Evolutionary conservation across 1,140 invertebrate genomes (phyloP).

Genomic region (Zaprionus ghesquierei): DNA sequence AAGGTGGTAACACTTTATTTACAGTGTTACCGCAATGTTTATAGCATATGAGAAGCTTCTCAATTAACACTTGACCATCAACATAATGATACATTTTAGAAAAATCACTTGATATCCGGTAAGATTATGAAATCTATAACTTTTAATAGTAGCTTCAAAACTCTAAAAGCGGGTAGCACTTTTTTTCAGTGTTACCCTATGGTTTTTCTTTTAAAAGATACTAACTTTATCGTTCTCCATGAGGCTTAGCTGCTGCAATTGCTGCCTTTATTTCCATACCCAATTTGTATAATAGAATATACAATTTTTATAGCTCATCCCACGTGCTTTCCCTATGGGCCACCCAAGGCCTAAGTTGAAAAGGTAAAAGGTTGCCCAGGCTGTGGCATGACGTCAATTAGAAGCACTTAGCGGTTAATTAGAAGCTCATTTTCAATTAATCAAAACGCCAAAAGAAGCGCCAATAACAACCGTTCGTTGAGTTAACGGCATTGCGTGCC

Average conservation of each 20-base stretch:
- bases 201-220: too few species aligned
- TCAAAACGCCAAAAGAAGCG: slow-evolving; percentile 50
- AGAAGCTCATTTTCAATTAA: slow-evolving; percentile 77
- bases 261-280: neutral
- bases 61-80: too few species aligned
- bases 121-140: too few species aligned
- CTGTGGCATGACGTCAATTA: slow-evolving; percentile 47
- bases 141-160: too few species aligned
- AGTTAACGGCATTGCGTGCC: slow-evolving; percentile 49
- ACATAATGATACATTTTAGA: too few species aligned
- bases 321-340: neutral
- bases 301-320: neutral
- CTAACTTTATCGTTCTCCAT: too few species aligned
- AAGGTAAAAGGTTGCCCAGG: neutral
- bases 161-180: too few species aligned
- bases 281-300: neutral
- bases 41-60: too few species aligned
- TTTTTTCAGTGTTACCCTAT: too few species aligned
- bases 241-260: neutral
- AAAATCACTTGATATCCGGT: too few species aligned
- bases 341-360: neutral
- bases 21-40: too few species aligned
- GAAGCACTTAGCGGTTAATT: slow-evolving; percentile 58
- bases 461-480: slow-evolving; percentile 27
- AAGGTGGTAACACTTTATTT: too few species aligned